A percentile compares a stretch with the other conserved stretches of the same genome.
These are phyloP conservation scores for Drosophila buzzatii DNA, from an alignment of 2,888 invertebrate genomes.

Conservation along the genomic window DNA sequence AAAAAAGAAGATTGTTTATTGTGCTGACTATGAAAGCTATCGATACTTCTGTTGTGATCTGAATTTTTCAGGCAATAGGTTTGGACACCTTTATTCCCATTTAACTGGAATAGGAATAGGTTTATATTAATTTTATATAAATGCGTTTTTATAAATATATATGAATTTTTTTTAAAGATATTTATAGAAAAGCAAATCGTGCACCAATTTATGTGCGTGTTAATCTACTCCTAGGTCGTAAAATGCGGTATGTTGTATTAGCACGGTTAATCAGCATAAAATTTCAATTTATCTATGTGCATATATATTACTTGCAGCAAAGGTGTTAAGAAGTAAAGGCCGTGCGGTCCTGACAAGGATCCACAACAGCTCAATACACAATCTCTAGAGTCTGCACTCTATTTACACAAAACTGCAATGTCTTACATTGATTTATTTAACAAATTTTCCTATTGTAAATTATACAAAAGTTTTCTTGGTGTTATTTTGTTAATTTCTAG, in stretches of 20 bases:
- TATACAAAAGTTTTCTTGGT: conserved; percentile 2
- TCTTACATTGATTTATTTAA: conserved; percentile 2
- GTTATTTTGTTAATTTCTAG: conserved; percentile 9
- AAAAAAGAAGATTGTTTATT: no score
- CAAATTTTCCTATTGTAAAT: background rate
- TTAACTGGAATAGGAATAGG: background rate
- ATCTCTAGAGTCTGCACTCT: conserved; percentile 2
- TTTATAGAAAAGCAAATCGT: conserved; percentile 17
- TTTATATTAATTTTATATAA: background rate
- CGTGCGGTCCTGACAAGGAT: conserved; percentile 8
- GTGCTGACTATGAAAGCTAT: background rate
- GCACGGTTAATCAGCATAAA: background rate
- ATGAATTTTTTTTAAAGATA: conserved; percentile 29
- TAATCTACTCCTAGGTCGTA: conserved; percentile 13
- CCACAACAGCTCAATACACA: background rate
- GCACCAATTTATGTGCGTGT: conserved; percentile 22
- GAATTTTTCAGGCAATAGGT: no score
- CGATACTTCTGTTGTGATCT: background rate
- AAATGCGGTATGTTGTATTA: conserved; percentile 45
- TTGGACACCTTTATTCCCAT: background rate
- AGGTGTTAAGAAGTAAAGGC: conserved; percentile 9
- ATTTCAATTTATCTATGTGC: conserved; percentile 16
- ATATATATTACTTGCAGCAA: conserved; percentile 35
- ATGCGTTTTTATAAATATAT: conserved; percentile 1
- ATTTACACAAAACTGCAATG: background rate